Conservation (phyloP, 2,888 invertebrate species). For the Phaedon cochleariae region DNA sequence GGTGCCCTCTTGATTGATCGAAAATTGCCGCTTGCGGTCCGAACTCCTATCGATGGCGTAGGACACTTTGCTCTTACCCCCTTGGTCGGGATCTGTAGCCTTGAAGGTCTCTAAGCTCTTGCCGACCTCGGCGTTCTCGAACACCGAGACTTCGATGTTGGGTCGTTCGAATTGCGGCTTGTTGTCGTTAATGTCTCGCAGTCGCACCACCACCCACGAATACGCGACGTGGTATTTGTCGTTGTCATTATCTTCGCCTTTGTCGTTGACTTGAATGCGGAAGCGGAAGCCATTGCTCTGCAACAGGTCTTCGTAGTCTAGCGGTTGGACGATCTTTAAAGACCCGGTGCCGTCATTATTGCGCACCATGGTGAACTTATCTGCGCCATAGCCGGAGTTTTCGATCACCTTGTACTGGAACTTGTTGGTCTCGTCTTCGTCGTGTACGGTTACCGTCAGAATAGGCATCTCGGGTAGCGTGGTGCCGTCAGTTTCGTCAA, state of each 20-base stretch:
- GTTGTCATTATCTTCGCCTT: conserved; percentile 94
- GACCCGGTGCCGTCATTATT: conserved; percentile 96
- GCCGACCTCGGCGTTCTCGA: conserved; percentile 91
- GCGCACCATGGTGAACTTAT: conserved; percentile 96
- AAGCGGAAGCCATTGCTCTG: conserved; percentile 96
- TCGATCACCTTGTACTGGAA: conserved; percentile 93
- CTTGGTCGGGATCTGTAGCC: conserved; percentile 96
- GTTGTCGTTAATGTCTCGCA: conserved; percentile 97
- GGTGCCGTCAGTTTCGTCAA: conserved; percentile 93
- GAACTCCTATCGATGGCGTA: conserved; percentile 93
- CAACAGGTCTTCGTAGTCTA: conserved; percentile 93
- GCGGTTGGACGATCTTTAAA: conserved; percentile 91
- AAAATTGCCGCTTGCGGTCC: conserved; percentile 92
- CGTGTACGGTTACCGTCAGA: conserved; percentile 92
- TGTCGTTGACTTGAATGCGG: conserved; percentile 93
- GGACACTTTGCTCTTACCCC: conserved; percentile 89
- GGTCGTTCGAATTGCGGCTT: conserved; percentile 94
- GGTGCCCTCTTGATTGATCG: conserved; percentile 93
- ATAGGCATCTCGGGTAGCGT: conserved; percentile 94
- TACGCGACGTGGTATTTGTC: conserved; percentile 98
- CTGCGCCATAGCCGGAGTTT: conserved; percentile 93
- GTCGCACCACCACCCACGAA: conserved; percentile 92
- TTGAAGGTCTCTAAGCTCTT: conserved; percentile 92
- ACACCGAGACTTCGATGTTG: conserved; percentile 90
- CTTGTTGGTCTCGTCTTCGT: conserved; percentile 95